phyloP scores from a whole-genome alignment of 2,888 invertebrate genomes.

The Loripinus fragilis region DNA sequence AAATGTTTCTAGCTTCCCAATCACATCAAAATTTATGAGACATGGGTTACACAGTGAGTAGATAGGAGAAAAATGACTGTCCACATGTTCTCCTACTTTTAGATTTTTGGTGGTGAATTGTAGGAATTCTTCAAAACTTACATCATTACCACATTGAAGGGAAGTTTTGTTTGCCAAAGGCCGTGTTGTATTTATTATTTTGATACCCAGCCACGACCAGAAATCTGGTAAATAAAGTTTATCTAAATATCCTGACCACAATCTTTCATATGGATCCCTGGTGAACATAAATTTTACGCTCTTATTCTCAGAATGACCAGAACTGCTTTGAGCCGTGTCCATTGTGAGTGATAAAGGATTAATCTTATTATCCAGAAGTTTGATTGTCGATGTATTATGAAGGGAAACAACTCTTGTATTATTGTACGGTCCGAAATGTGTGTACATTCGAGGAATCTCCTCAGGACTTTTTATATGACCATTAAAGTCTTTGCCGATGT shows the following conservation, averaged over 20 bases:
- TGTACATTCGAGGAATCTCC: conserved; percentile 46
- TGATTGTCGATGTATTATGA: neutral
- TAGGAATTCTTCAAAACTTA: conserved; percentile 65
- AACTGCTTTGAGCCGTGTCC: too few species aligned
- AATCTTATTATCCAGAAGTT: neutral
- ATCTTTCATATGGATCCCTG: conserved; percentile 64
- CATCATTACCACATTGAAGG: conserved; percentile 60
- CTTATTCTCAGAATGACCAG: too few species aligned
- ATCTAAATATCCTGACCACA: conserved; percentile 69
- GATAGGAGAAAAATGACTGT: conserved; percentile 64
- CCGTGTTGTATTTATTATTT: conserved; percentile 32
- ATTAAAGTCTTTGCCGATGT: conserved; percentile 50
- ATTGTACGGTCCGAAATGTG: conserved; percentile 47
- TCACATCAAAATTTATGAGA: conserved; percentile 49
- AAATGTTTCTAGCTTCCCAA: conserved; percentile 64
- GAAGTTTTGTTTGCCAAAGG: conserved; percentile 24
- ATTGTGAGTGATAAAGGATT: too few species aligned
- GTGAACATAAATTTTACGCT: conserved; percentile 61
- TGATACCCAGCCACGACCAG: conserved; percentile 55
- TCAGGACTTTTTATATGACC: conserved; percentile 40
- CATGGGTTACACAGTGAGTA: conserved; percentile 65
- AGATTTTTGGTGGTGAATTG: conserved; percentile 25
- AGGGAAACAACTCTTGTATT: conserved; percentile 20
- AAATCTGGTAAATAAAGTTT: conserved; percentile 68
- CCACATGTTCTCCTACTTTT: conserved; percentile 15